Conservation (phyloP, 2,797 vertebrate genomes). For the Rhincodon typus region DNA sequence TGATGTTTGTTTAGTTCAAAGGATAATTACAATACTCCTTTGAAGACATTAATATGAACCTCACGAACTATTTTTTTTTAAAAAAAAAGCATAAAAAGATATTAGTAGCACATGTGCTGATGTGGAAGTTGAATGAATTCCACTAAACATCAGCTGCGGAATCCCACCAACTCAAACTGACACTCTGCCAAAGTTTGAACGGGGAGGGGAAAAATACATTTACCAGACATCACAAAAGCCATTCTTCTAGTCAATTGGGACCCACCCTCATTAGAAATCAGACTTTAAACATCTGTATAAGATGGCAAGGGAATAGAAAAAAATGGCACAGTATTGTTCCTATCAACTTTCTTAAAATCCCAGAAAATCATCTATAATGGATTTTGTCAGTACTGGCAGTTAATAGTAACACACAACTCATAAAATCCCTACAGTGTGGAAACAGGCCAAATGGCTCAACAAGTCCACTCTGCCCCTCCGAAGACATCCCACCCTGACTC, state of each 20-base stretch:
- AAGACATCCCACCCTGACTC: too few relatives aligned
- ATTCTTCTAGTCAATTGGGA: not conserved
- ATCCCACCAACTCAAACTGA: not conserved
- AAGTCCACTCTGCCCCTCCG: too few relatives aligned
- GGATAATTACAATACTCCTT: too few relatives aligned
- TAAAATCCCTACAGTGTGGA: too few relatives aligned
- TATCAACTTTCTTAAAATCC: not conserved
- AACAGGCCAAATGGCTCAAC: too few relatives aligned
- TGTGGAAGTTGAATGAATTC: not conserved
- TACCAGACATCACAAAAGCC: not conserved
- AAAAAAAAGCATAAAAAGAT: not conserved
- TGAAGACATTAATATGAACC: not conserved
- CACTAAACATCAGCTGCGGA: not conserved
- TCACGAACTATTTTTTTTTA: not conserved
- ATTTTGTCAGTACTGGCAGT: not conserved
- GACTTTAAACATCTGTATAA: not conserved
- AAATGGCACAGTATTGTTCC: not conserved
- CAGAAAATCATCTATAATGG: not conserved
- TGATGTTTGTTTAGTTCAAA: not conserved
- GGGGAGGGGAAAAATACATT: not conserved
- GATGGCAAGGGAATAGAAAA: not conserved
- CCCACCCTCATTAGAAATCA: not conserved
- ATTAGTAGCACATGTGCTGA: constrained; percentile 17
- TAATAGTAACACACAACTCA: not conserved
- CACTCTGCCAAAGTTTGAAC: not conserved